These are phyloP conservation scores for Gila robusta DNA, from an alignment of 2,797 vertebrate species.

Conservation along the genomic window DNA sequence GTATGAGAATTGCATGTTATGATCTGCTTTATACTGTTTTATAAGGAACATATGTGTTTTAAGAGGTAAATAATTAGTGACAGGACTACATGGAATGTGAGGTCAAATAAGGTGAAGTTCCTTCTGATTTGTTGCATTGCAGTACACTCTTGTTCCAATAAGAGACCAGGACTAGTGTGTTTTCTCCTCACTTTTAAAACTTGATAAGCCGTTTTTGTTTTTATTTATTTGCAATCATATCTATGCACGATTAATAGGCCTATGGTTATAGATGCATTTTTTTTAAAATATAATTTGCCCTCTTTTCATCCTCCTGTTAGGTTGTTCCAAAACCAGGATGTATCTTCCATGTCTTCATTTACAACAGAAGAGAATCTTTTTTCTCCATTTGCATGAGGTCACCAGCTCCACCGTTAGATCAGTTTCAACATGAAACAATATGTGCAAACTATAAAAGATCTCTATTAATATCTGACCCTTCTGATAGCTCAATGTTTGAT, in stretches of 20 bases:
- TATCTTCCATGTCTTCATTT: constrained; percentile 33
- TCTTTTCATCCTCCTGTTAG: neutral
- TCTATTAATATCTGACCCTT: constrained; percentile 62
- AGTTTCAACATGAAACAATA: constrained; percentile 48
- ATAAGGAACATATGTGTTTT: neutral
- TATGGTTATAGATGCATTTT: neutral
- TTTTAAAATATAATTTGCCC: neutral
- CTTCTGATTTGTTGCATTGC: neutral
- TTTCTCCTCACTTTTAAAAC: neutral
- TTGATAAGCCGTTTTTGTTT: neutral
- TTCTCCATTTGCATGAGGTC: constrained; percentile 49
- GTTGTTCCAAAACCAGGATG: neutral
- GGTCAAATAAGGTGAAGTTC: neutral
- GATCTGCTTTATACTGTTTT: neutral
- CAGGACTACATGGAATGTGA: neutral
- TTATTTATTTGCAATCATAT: neutral
- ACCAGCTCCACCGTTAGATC: constrained; percentile 45
- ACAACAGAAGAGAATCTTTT: constrained; percentile 53
- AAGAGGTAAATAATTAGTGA: neutral
- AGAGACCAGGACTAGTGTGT: neutral
- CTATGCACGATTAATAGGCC: neutral
- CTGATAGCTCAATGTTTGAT: constrained; percentile 38
- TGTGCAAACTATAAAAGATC: constrained; percentile 37
- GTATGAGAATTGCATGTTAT: neutral
- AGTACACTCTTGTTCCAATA: neutral